Percentiles rank a stretch among this genome's conserved stretches.
Conservation (phyloP, 2,888 invertebrate genomes). For the Acanthosepion pharaonis region DNA sequence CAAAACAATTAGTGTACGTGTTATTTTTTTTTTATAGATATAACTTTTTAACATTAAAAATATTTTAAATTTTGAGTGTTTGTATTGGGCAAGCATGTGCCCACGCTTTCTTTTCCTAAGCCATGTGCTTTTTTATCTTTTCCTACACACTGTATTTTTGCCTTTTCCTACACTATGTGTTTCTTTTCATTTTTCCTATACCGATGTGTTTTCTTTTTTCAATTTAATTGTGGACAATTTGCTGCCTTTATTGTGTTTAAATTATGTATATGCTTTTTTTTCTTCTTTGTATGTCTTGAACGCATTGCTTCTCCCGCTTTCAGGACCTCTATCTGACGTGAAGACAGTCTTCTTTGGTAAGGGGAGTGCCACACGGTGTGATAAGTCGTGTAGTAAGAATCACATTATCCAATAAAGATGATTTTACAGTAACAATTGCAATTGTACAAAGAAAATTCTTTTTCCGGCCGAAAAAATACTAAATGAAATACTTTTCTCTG, state of each 20-base stretch:
- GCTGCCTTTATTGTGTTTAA: background rate
- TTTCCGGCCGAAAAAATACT: background rate
- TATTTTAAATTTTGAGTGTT: background rate
- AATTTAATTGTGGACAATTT: background rate
- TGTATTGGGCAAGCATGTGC: background rate
- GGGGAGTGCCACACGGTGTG: background rate
- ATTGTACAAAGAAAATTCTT: background rate
- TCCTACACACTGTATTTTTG: too few species aligned
- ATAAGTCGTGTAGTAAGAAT: background rate
- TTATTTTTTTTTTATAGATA: background rate
- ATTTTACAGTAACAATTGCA: background rate
- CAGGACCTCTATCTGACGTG: background rate
- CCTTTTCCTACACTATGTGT: background rate
- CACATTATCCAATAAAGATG: background rate
- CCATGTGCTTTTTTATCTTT: background rate
- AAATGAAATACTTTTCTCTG: too few species aligned
- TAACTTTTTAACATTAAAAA: background rate
- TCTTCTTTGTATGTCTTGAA: background rate
- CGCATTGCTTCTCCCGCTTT: conserved; percentile 20
- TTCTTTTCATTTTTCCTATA: too few species aligned
- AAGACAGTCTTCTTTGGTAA: background rate
- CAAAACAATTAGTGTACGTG: background rate
- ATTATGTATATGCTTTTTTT: background rate
- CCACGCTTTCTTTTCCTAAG: background rate
- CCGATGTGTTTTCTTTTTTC: background rate